A percentile compares a stretch with the other conserved stretches of the same genome.
Conservation (phyloP, 2,113 vertebrate genomes). For the Balaenoptera acutorostrata region DNA sequence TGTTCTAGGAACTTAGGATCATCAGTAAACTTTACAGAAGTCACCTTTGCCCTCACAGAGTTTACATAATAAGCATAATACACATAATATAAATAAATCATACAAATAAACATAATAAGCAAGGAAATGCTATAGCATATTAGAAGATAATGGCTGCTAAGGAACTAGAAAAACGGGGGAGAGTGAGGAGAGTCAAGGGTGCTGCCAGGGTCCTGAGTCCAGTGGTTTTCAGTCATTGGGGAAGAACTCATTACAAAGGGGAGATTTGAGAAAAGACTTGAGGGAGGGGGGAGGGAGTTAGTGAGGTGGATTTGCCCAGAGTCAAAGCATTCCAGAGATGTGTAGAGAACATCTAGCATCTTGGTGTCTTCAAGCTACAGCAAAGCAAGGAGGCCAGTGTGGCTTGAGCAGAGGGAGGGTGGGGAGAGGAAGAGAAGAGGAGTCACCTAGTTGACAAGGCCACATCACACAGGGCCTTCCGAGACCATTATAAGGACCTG, state of each 20-base stretch:
- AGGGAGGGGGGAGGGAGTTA: neutral
- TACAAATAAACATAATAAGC: neutral
- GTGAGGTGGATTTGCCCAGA: neutral
- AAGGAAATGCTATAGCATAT: neutral
- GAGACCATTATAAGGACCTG: neutral
- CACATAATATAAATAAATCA: neutral
- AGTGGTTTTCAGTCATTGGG: neutral
- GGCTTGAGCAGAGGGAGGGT: neutral
- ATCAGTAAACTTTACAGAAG: neutral
- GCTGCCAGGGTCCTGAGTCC: neutral
- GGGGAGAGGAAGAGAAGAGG: neutral
- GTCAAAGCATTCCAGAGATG: neutral
- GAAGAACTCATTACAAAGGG: neutral
- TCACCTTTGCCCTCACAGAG: neutral
- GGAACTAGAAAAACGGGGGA: neutral
- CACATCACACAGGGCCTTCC: no score
- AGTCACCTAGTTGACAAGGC: neutral
- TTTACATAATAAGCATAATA: neutral
- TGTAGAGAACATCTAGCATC: no score
- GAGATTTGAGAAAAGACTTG: neutral
- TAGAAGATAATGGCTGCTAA: neutral
- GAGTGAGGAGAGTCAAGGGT: neutral
- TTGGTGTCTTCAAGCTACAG: neutral
- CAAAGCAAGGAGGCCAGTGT: neutral
- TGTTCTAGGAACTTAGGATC: neutral